These are phyloP conservation scores for Onychomys torridus DNA, from an alignment of 2,797 vertebrate species.

Conservation along the genomic window DNA sequence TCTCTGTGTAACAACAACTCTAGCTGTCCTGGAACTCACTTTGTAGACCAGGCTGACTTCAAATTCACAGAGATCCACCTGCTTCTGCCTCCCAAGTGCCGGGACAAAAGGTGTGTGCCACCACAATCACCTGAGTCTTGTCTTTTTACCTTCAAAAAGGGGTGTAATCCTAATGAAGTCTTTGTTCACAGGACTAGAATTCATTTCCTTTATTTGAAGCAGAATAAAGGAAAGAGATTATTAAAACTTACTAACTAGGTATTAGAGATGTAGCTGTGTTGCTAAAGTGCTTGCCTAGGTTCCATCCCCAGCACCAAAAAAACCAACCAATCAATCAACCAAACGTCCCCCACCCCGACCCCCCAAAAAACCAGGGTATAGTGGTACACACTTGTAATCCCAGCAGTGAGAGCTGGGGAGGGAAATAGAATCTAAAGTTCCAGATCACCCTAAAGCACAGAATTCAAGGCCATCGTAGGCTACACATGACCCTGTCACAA, in stretches of 20 bases:
- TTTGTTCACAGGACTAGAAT: not conserved
- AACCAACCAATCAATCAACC: not conserved
- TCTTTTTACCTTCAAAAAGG: not conserved
- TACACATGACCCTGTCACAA: not conserved
- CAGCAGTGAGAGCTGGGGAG: not conserved
- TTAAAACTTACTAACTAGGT: not conserved
- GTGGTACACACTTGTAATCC: not conserved
- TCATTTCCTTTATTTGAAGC: not conserved
- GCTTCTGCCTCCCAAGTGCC: not conserved
- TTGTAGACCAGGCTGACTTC: too few relatives aligned
- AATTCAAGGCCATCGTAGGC: not conserved
- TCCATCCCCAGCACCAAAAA: not conserved
- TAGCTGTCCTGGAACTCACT: not conserved
- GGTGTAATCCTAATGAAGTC: not conserved
- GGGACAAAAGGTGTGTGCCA: not conserved
- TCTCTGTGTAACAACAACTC: not conserved
- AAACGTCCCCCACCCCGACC: not conserved
- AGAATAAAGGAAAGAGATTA: not conserved
- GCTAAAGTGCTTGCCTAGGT: not conserved
- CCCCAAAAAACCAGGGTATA: not conserved
- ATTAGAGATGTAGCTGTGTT: not conserved
- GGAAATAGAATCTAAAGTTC: not conserved
- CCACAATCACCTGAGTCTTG: not conserved
- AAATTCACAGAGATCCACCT: not conserved
- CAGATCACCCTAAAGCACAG: not conserved